Percentiles rank a stretch among this genome's conserved stretches.
These are phyloP conservation scores for Porites australiensis DNA, from an alignment of 64 coral and sea anemone species.

Conservation along the genomic window DNA sequence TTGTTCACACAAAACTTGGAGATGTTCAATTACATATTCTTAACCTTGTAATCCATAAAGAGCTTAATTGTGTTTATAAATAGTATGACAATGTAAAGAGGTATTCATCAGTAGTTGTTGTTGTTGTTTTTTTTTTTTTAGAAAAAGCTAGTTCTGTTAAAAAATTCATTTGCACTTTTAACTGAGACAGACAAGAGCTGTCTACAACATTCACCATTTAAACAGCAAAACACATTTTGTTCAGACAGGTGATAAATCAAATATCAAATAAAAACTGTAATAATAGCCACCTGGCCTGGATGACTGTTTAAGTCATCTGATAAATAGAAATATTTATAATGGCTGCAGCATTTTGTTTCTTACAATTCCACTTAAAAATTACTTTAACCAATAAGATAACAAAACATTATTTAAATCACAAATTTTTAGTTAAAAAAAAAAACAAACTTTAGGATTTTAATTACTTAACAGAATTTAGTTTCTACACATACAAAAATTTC, in stretches of 20 bases:
- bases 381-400: neutral
- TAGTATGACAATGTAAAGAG: neutral
- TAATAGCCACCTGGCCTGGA: conserved; percentile 15
- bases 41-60: too few relatives aligned
- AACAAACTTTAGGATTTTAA: too few relatives aligned
- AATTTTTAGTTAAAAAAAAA: too few relatives aligned
- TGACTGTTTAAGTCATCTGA: conserved; percentile 18
- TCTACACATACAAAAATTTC: too few relatives aligned
- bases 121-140: neutral
- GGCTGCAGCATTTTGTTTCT: neutral
- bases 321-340: conserved; percentile 6
- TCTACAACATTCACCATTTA: conserved; percentile 7
- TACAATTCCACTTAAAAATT: neutral
- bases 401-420: too few relatives aligned
- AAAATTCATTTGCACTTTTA: neutral
- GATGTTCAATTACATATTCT: too few relatives aligned
- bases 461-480: too few relatives aligned
- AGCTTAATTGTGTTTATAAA: neutral
- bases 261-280: neutral
- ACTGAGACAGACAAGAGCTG: neutral
- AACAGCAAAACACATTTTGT: conserved; percentile 31
- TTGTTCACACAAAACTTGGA: too few relatives aligned
- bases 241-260: neutral
- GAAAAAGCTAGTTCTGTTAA: neutral
- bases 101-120: too few relatives aligned